Percentiles rank a stretch among this genome's conserved stretches.
phyloP scores from a whole-genome alignment of 2,888 invertebrate genomes.

The Acleris cristana region DNA sequence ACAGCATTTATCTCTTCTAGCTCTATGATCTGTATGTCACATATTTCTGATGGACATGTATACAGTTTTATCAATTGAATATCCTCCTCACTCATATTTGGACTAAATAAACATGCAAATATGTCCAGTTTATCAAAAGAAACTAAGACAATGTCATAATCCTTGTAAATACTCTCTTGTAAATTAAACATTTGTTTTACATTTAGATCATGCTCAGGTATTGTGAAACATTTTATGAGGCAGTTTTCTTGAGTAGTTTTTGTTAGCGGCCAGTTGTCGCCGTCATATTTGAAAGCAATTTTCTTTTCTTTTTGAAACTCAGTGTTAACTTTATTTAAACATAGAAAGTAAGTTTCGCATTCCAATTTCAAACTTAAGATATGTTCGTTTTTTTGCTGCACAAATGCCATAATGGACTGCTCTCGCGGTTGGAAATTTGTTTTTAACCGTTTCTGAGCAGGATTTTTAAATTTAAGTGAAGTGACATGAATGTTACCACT shows the following conservation, averaged over 20 bases:
- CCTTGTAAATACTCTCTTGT: constrained; percentile 38
- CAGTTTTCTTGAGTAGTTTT: constrained; percentile 44
- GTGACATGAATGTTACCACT: constrained; percentile 57
- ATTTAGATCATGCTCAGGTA: constrained; percentile 43
- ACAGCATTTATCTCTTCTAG: constrained; percentile 48
- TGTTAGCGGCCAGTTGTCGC: constrained; percentile 42
- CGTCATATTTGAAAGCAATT: constrained; percentile 41
- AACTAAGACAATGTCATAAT: constrained; percentile 49
- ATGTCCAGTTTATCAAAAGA: constrained; percentile 57
- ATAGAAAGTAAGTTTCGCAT: constrained; percentile 49
- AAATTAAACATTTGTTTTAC: constrained; percentile 46
- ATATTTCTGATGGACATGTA: constrained; percentile 63
- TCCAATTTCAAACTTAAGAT: constrained; percentile 57
- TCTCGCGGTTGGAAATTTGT: constrained; percentile 53
- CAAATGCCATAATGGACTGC: constrained; percentile 47
- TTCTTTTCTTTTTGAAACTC: constrained; percentile 55
- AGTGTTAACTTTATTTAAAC: constrained; percentile 53
- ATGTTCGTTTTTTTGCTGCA: constrained; percentile 44
- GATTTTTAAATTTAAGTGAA: constrained; percentile 62
- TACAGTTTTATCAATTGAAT: constrained; percentile 55
- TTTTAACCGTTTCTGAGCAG: constrained; percentile 55
- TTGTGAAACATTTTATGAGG: constrained; percentile 44
- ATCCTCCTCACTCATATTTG: constrained; percentile 45
- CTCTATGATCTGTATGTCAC: constrained; percentile 53
- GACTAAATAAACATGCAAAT: constrained; percentile 54